Evolutionary conservation across 2,888 invertebrate species (phyloP).

Genomic region (Calliopum simillimum): DNA sequence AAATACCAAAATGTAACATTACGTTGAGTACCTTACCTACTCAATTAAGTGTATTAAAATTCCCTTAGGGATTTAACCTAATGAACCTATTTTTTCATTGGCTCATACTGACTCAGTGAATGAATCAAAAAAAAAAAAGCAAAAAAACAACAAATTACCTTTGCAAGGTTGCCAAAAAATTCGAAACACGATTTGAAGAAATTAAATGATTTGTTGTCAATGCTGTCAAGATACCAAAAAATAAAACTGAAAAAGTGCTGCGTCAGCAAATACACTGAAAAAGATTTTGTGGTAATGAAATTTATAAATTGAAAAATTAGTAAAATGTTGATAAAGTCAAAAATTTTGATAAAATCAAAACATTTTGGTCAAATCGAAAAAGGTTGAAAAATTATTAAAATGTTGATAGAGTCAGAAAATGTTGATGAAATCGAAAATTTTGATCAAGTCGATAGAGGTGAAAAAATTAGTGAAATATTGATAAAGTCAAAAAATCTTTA

Average conservation of each 20-base stretch:
- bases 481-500: too few species aligned
- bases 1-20: too few species aligned
- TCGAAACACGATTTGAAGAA: conserved; percentile 8
- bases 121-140: neutral
- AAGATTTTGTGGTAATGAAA: neutral
- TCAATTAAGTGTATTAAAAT: conserved; percentile 24
- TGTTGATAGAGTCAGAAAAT: too few species aligned
- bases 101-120: neutral
- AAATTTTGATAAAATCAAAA: neutral
- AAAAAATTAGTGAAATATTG: too few species aligned
- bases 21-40: neutral
- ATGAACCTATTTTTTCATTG: conserved; percentile 27
- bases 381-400: too few species aligned
- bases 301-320: too few species aligned
- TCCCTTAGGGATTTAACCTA: conserved; percentile 30
- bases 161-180: neutral
- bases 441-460: too few species aligned
- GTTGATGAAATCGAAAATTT: too few species aligned
- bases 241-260: neutral
- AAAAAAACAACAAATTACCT: neutral
- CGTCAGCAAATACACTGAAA: neutral
- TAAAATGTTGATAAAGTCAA: neutral
- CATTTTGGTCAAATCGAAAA: neutral
- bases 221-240: neutral
- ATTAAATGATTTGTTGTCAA: conserved; percentile 20